Base-by-base conservation (phyloP, 2,888 invertebrate species). In the Oscheius sp. region DNA sequence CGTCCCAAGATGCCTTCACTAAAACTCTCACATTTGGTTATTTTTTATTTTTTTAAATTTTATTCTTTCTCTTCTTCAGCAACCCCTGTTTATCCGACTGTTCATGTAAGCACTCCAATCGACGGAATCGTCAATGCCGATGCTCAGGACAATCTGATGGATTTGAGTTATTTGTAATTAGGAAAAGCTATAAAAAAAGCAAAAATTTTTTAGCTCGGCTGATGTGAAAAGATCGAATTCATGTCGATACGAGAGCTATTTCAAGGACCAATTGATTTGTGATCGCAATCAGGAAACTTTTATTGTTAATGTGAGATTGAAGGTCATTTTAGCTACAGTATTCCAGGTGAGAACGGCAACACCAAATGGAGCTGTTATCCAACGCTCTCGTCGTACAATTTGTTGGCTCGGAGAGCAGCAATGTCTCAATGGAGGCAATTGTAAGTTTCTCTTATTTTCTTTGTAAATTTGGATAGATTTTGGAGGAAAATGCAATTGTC, bases 211-310 rank as follows among this genome's bases (percentile, higher is more conserved):
- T 25, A 57, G 57, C 20, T 34, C 57, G 1, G 15, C 34, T 0
- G 57, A 57, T 37, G 25, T 25, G 12, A 64, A 37, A n/a, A 48
- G 73, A 25, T 42, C 27, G 8, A 5, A 57, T 15, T 55, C 23
- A 27, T 73, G 73, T 48, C 34, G 46, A 2, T 73, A 53, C 46
- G 73, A 73, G 50, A 72, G 69, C 33, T 73, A 58, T 53, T 73
- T 73, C 63, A 20, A 17, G 31, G 31, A 57, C 20, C 65, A 57
- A 20, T 61, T 71, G 15, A 61, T 58, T 23, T 73, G 73, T 57
- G 55, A 65, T 42, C 45, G 52, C 31, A 27, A 45, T 37, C 63
- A 45, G 15, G 61, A 33, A 6, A 29, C 61, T 2, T 61, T 61
- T 27, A 39, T 61, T 45, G 17, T 45, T 4, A 42, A 25, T 8